These are phyloP conservation scores for Oryzias woworae DNA, from an alignment of 2,113 vertebrate genomes.

Conservation along the genomic window DNA sequence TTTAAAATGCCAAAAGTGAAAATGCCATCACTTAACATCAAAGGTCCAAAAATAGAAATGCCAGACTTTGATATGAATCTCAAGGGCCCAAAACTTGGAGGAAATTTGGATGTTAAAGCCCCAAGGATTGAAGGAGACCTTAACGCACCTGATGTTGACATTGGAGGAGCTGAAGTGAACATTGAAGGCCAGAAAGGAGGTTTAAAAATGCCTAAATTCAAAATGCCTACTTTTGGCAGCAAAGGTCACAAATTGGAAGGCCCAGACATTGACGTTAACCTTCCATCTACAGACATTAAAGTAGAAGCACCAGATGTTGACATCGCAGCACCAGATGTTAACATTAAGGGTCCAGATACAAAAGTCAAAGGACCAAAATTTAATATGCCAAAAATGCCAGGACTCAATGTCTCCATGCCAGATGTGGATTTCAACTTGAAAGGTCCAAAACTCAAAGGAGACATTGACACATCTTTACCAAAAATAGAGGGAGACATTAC, in stretches of 20 bases:
- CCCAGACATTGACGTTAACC: constrained; percentile 20
- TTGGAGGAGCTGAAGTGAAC: not conserved
- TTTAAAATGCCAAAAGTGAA: no score
- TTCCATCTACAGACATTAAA: not conserved
- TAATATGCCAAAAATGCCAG: constrained; percentile 28
- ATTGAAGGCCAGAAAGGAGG: not conserved
- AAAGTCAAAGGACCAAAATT: constrained; percentile 23
- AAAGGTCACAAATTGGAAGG: constrained; percentile 1
- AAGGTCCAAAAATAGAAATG: no score
- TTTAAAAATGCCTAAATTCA: constrained; percentile 3
- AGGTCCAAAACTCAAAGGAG: constrained; percentile 11
- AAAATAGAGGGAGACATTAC: not conserved
- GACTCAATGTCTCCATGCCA: no score
- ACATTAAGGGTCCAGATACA: constrained; percentile 1
- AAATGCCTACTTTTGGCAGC: not conserved
- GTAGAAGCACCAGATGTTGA: not conserved
- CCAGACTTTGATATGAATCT: no score
- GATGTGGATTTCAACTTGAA: constrained; percentile 8
- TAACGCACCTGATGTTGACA: not conserved
- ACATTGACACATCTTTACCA: constrained; percentile 17
- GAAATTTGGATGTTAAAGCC: no score
- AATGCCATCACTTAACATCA: no score
- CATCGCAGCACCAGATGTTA: constrained; percentile 7
- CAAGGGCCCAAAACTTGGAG: no score
- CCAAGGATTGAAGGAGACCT: constrained; percentile 4